phyloP scores from a whole-genome alignment of 2,888 invertebrate species.

The Steinernema carpocapsae region DNA sequence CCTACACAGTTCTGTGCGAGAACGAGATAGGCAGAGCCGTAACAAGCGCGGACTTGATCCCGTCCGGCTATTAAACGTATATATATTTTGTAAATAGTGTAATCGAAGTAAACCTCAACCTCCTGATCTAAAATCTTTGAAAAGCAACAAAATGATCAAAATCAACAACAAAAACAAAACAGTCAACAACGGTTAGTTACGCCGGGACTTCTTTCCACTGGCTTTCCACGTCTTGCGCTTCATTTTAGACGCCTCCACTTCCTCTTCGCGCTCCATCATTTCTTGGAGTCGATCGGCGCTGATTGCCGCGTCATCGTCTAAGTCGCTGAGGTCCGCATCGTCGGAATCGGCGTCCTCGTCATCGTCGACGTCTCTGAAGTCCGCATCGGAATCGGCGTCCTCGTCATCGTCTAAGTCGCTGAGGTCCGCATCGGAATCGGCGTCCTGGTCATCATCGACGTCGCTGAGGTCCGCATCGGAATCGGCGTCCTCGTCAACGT shows the following conservation, averaged over 20 bases:
- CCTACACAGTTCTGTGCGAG: constrained; percentile 55
- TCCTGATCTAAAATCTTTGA: background rate
- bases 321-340: constrained; percentile 44
- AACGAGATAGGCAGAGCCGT: constrained; percentile 56
- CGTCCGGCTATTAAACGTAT: constrained; percentile 39
- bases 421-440: constrained; percentile 36
- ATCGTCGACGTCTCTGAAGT: constrained; percentile 43
- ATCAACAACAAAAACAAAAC: constrained; percentile 10
- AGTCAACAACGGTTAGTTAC: background rate
- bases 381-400: constrained; percentile 37
- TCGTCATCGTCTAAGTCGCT: constrained; percentile 40
- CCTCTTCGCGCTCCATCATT: constrained; percentile 7
- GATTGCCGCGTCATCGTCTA: constrained; percentile 45
- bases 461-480: constrained; percentile 40
- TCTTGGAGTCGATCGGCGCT: background rate
- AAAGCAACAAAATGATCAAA: background rate
- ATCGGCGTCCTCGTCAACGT: constrained; percentile 65
- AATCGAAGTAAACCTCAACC: background rate
- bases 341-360: constrained; percentile 45
- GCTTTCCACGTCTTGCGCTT: background rate
- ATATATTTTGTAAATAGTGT: background rate
- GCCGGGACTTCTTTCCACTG: background rate
- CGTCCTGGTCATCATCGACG: constrained; percentile 38
- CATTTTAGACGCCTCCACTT: background rate
- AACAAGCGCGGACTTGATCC: constrained; percentile 47